Evolutionary conservation across 1,140 invertebrate species (phyloP), one percentile per base, ranked within the genome.

Genomic region (Rhizoglyphus robini): DNA sequence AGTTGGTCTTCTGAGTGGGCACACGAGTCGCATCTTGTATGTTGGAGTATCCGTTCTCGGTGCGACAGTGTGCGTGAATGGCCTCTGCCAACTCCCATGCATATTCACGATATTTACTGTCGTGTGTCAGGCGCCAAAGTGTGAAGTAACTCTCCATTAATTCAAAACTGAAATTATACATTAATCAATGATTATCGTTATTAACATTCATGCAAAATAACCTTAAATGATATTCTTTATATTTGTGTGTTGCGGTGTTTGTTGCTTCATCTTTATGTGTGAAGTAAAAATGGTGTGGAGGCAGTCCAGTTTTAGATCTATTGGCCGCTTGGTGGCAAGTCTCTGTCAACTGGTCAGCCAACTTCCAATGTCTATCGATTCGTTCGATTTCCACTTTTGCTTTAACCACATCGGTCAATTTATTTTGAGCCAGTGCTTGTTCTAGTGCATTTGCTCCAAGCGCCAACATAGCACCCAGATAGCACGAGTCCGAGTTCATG

Each of bases 301-400:
- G 91, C 2, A 97, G 81, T 74, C 90, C 88, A 0, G 90, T 92
- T 3, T 82, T 65, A 51, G 88, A 84, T 67, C 92, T 81, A 69
- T 84, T 84, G 76, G 98, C 99, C 3, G 91, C 92, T 79, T 98
- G 93, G 76, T 98, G 93, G 75, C 96, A 99, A n/a, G n/a, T n/a
- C n/a, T n/a, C n/a, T n/a, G n/a, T n/a, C n/a, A n/a, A n/a, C n/a
- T n/a, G n/a, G n/a, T n/a, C n/a, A n/a, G n/a, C n/a, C n/a, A n/a
- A n/a, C n/a, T n/a, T n/a, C n/a, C n/a, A n/a, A n/a, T n/a, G n/a
- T n/a, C n/a, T n/a, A n/a, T n/a, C n/a, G n/a, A n/a, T n/a, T n/a
- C n/a, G n/a, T n/a, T n/a, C n/a, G n/a, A n/a, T n/a, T n/a, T n/a
- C n/a, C n/a, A n/a, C n/a, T n/a, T n/a, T n/a, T n/a, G n/a, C n/a